These are phyloP conservation scores for Siniperca undulata DNA, from an alignment of 2,797 vertebrate genomes.

Conservation along the genomic window DNA sequence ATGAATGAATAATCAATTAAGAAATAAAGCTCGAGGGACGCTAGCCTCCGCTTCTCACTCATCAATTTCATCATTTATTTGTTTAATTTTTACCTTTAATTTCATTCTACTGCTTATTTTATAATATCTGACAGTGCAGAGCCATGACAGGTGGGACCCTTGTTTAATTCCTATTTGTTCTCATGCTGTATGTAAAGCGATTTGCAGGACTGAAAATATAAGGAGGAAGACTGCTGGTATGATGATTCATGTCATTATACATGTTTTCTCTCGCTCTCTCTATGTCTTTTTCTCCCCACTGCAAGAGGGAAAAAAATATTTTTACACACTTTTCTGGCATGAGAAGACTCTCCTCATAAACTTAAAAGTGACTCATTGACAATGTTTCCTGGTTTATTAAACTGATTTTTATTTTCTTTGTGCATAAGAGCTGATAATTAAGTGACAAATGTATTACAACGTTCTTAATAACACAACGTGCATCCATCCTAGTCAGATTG, in stretches of 20 bases:
- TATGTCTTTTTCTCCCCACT: not conserved
- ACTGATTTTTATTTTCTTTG: not conserved
- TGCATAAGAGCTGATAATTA: not conserved
- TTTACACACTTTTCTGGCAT: not conserved
- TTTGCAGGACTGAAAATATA: not conserved
- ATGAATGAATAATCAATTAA: slow-evolving; percentile 5
- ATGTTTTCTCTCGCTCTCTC: not conserved
- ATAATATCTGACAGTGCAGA: not conserved
- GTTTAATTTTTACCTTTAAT: not conserved
- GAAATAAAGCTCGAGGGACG: not conserved
- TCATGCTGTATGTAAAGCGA: not conserved
- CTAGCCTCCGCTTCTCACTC: not conserved
- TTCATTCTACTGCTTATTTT: not conserved
- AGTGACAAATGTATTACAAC: not conserved
- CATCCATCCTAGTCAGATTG: not conserved
- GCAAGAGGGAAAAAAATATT: not conserved
- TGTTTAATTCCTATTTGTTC: not conserved
- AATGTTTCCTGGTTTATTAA: not conserved
- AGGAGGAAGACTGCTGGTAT: not conserved
- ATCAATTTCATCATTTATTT: not conserved
- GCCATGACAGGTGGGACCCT: not conserved
- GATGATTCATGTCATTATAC: not conserved
- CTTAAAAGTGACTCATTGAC: not conserved
- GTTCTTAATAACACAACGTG: not conserved
- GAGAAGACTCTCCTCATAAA: not conserved